Conservation (phyloP, 2,113 vertebrate species). For the Sander lucioperca region DNA sequence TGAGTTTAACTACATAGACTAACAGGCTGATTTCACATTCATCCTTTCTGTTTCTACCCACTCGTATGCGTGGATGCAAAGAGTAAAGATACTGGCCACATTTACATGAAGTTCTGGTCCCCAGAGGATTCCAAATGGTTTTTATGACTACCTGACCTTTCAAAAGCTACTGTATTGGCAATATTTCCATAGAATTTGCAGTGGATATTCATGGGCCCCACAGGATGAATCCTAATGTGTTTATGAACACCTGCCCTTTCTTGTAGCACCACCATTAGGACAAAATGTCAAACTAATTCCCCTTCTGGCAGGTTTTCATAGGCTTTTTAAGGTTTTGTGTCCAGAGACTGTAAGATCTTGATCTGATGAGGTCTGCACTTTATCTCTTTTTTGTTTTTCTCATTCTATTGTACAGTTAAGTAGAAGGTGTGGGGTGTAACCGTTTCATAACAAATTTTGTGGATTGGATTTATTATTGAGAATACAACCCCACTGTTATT, state of each 20-base stretch:
- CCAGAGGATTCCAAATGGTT: slow-evolving; percentile 9
- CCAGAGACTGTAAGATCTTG: background rate
- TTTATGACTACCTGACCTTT: slow-evolving; percentile 20
- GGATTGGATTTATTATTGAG: slow-evolving; percentile 17
- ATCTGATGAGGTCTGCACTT: background rate
- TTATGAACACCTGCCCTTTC: slow-evolving; percentile 36
- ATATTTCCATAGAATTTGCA: slow-evolving; percentile 8
- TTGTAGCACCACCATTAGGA: background rate
- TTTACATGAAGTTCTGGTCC: background rate
- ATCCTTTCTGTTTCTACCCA: background rate
- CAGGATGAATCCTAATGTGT: slow-evolving; percentile 15
- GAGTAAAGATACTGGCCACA: background rate
- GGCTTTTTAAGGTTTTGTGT: background rate
- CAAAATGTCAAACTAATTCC: slow-evolving; percentile 1
- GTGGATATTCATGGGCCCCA: slow-evolving; percentile 9
- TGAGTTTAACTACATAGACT: slow-evolving; percentile 1
- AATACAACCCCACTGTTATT: slow-evolving; percentile 29
- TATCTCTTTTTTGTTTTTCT: background rate
- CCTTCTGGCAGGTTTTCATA: background rate
- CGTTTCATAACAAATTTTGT: slow-evolving; percentile 16
- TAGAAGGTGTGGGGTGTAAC: background rate
- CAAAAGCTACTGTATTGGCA: background rate
- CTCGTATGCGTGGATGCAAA: slow-evolving; percentile 1
- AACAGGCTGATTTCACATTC: background rate
- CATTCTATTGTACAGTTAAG: background rate